These are phyloP conservation scores for Turdus rufiventris DNA, from an alignment of 2,113 vertebrate species.

Conservation along the genomic window DNA sequence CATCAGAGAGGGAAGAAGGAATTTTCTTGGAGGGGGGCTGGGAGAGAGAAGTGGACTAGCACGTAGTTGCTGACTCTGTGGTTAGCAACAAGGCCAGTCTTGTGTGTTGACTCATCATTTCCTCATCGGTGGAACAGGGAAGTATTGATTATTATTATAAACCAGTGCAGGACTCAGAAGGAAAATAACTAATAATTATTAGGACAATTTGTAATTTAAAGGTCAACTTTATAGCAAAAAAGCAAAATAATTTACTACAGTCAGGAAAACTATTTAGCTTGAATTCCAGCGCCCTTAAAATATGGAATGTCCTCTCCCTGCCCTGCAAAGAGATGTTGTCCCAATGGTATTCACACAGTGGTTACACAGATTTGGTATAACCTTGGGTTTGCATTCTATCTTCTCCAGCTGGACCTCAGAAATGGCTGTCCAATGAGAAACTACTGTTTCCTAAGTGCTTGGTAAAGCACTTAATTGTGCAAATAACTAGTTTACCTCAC, in stretches of 20 bases:
- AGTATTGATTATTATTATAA: background rate
- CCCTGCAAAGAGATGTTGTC: background rate
- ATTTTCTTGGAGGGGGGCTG: background rate
- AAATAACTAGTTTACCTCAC: slow-evolving; percentile 59
- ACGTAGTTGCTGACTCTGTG: background rate
- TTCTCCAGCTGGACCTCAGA: slow-evolving; percentile 19
- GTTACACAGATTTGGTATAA: background rate
- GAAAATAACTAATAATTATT: background rate
- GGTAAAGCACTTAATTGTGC: slow-evolving; percentile 56
- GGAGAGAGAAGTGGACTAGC: background rate
- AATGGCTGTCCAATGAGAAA: slow-evolving; percentile 16
- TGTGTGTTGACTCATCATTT: background rate
- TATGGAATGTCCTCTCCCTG: background rate
- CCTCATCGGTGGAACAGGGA: background rate
- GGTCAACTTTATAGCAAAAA: background rate
- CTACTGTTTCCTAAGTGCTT: background rate
- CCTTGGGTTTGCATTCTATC: background rate
- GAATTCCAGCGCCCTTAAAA: background rate
- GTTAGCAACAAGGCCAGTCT: background rate
- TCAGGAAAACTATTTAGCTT: background rate
- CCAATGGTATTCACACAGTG: background rate
- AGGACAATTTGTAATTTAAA: background rate
- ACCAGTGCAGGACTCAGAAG: background rate
- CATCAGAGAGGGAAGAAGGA: background rate
- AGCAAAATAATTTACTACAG: background rate